phyloP scores from a whole-genome alignment of 2,797 vertebrate species.

The Helostoma temminkii region DNA sequence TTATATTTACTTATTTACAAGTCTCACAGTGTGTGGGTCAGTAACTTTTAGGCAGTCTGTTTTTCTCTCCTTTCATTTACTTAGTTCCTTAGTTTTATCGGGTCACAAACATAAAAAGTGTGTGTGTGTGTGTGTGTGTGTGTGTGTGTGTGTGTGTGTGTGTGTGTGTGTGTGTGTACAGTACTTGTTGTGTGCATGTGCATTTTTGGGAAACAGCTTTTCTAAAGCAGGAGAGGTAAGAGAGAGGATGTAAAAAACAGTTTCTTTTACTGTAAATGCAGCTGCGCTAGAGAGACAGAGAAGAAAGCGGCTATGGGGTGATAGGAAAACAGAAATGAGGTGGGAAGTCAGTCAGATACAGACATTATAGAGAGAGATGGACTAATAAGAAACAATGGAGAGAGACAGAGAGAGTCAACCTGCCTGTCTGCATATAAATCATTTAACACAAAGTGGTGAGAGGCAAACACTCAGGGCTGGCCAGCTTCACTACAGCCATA shows the following conservation, averaged over 20 bases:
- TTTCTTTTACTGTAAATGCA: conserved; percentile 17
- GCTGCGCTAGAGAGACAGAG: conserved; percentile 19
- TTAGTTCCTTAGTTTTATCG: too few species aligned
- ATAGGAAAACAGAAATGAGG: conserved; percentile 16
- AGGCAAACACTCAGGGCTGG: conserved; percentile 52
- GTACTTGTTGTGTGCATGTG: too few species aligned
- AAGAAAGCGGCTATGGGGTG: conserved; percentile 28
- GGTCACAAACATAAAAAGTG: too few species aligned
- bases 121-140: too few species aligned
- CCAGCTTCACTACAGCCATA: conserved; percentile 32
- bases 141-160: too few species aligned
- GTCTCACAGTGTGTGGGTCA: not conserved
- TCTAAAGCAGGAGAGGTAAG: not conserved
- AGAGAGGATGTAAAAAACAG: conserved; percentile 1
- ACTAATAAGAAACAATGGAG: conserved; percentile 52
- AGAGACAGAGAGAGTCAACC: conserved; percentile 47
- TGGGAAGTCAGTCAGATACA: conserved; percentile 25
- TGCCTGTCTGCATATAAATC: conserved; percentile 70
- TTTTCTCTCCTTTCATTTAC: conserved; percentile 1
- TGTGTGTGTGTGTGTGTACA: too few species aligned
- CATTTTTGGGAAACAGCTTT: not conserved
- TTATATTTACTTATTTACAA: conserved; percentile 19
- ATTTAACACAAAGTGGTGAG: conserved; percentile 65
- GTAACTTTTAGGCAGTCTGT: not conserved
- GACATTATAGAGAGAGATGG: conserved; percentile 46